Evolutionary conservation across 1,140 invertebrate genomes (phyloP).

Genomic region (Drosophila tsacasi): DNA sequence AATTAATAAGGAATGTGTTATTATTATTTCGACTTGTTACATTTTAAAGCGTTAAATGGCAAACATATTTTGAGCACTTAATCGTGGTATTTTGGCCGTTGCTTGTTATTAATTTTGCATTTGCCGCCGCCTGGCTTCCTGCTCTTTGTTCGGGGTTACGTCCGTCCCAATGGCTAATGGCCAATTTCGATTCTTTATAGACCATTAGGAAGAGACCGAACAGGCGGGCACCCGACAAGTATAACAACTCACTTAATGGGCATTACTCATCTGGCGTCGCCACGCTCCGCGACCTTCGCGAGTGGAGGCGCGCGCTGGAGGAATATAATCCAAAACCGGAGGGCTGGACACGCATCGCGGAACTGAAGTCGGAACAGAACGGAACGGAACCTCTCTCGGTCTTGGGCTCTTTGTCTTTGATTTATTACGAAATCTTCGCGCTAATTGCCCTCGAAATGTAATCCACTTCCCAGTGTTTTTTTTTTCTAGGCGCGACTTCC

Average conservation of each 20-base stretch:
- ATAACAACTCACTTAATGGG: conserved; percentile 60
- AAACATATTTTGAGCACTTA: conserved; percentile 40
- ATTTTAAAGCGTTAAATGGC: conserved; percentile 62
- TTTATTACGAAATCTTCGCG: conserved; percentile 70
- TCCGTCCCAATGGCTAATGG: conserved; percentile 54
- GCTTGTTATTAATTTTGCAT: conserved; percentile 48
- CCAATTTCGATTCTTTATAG: conserved; percentile 68
- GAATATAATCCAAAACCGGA: conserved; percentile 22
- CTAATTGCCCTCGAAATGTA: conserved; percentile 67
- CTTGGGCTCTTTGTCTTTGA: conserved; percentile 57
- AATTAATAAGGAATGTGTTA: conserved; percentile 25
- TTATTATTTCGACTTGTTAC: conserved; percentile 61
- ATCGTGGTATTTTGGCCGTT: conserved; percentile 27
- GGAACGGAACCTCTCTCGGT: conserved; percentile 48
- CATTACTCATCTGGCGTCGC: conserved; percentile 65
- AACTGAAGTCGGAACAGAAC: conserved; percentile 58
- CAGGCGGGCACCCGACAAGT: conserved; percentile 39
- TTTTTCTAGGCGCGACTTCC: conserved; percentile 31
- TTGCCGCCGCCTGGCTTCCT: conserved; percentile 51
- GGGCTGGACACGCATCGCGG: conserved; percentile 53
- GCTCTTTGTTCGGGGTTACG: conserved; percentile 62
- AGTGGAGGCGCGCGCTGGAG: conserved; percentile 16
- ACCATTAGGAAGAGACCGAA: conserved; percentile 52
- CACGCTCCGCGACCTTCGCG: conserved; percentile 62
- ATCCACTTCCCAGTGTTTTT: conserved; percentile 59